Evolutionary conservation across 2,113 vertebrate genomes (phyloP), one percentile per base, ranked within the genome.

Genomic region (Harpagus bidentatus): DNA sequence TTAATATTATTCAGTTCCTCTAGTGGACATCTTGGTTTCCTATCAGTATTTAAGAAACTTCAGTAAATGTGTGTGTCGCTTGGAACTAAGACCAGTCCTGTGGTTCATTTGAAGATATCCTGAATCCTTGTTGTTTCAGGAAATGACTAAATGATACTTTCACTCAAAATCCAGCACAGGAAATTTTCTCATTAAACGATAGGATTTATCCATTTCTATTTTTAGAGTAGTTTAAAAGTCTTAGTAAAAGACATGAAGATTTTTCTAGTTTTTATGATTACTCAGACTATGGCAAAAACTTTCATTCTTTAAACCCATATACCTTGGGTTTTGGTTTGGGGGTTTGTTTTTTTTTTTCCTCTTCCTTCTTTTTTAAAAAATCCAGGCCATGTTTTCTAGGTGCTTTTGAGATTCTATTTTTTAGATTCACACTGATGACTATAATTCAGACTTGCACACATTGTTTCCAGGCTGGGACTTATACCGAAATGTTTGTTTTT

Each of bases 301-400:
- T 59, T 59, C 2, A 4, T 45, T 86, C 52, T 71, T 78, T 62
- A 62, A 66, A 66, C 2, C 10, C 45, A n/a, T 47, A 40, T 84
- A 50, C 7, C 66, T 14, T 29, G 32, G 17, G 8, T 1, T 71
- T 81, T 26, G 2, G 4, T 47, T 82, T 74, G 15, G 20, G 12
- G 11, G 9, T 19, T 23, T 2, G 9, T 7, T 19, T 59, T 3
- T 19, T 59, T 55, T 31, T 3, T 7, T 0, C 0, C 5, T 3
- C 3, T 7, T 50, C 22, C 6, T 22, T 20, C 1, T 19, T 34
- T 13, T 81, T 52, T 18, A 81, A 36, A 16, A 32, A 32, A 90
- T 43, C 18, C 15, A 66, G 45, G 5, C 23, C 42, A 6, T 48
- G 11, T 82, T 91, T 85, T 81, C 36, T 48, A 79, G 47, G 45